Percentiles rank a stretch among this genome's conserved stretches.
Conservation (phyloP, 2,888 invertebrate species). For the Drosophila borealis region DNA sequence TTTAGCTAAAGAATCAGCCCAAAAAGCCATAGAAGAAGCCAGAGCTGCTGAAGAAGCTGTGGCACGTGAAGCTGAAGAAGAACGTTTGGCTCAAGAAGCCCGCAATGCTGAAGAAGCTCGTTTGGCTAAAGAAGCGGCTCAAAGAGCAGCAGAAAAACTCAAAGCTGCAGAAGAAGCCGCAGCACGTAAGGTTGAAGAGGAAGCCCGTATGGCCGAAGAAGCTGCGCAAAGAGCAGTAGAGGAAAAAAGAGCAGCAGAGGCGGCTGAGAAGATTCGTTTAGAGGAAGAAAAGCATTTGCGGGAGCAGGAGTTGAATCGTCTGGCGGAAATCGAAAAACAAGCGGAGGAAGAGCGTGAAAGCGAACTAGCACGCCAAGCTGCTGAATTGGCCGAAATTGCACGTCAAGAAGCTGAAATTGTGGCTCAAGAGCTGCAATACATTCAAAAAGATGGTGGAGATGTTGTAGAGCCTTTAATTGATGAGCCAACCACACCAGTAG, state of each 20-base stretch:
- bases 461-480: slow-evolving; percentile 84
- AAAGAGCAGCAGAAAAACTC: slow-evolving; percentile 86
- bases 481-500: slow-evolving; percentile 82
- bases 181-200: slow-evolving; percentile 86
- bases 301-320: slow-evolving; percentile 86
- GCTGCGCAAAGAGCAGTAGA: slow-evolving; percentile 70
- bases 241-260: slow-evolving; percentile 35
- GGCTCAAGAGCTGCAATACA: slow-evolving; percentile 86
- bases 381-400: slow-evolving; percentile 89
- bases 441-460: slow-evolving; percentile 73
- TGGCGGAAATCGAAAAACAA: slow-evolving; percentile 86
- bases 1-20: slow-evolving; percentile 85
- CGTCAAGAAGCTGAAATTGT: slow-evolving; percentile 88
- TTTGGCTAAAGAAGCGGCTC: slow-evolving; percentile 86
- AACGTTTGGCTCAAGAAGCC: slow-evolving; percentile 85
- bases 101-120: slow-evolving; percentile 85
- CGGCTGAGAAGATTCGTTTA: slow-evolving; percentile 84
- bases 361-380: slow-evolving; percentile 90
- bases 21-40: slow-evolving; percentile 86
- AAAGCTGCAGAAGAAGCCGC: slow-evolving; percentile 84
- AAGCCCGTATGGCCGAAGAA: slow-evolving; percentile 87
- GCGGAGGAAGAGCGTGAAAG: slow-evolving; percentile 87
- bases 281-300: slow-evolving; percentile 85
- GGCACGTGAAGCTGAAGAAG: slow-evolving; percentile 84
- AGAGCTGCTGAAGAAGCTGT: slow-evolving; percentile 85